phyloP scores from a whole-genome alignment of 2,113 vertebrate species.

The Vanacampus margaritifer region DNA sequence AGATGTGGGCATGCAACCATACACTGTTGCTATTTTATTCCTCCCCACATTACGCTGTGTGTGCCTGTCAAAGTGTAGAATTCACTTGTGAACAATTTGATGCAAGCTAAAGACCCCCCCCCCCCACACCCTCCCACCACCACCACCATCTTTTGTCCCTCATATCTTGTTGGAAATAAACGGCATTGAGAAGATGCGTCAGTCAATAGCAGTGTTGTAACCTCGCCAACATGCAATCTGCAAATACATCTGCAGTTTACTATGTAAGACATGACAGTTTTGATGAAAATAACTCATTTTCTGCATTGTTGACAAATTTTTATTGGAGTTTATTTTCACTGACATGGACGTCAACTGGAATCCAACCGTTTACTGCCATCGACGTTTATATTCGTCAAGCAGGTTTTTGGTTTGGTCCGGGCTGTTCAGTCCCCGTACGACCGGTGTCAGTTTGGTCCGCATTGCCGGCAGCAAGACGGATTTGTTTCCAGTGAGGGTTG shows the following conservation, averaged over 20 bases:
- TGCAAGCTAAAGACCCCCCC: background rate
- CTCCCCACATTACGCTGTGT: constrained; percentile 30
- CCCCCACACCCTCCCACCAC: background rate
- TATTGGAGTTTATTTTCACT: no score
- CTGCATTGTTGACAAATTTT: no score
- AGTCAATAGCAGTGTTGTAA: background rate
- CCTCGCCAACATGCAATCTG: background rate
- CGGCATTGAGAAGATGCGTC: background rate
- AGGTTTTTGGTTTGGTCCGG: no score
- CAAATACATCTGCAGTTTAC: background rate
- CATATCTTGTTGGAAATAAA: constrained; percentile 6
- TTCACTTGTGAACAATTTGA: constrained; percentile 14
- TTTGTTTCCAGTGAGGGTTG: no score
- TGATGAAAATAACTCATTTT: no score
- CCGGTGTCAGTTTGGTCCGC: no score
- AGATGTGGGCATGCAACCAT: constrained; percentile 52
- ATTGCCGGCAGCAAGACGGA: no score
- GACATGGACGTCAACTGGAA: no score
- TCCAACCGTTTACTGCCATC: no score
- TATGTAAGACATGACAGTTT: no score
- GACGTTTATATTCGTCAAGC: no score
- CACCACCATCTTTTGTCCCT: background rate
- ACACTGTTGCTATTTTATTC: constrained; percentile 49
- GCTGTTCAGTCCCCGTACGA: no score
- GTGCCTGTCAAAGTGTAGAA: constrained; percentile 23